These are phyloP conservation scores for Mustelus asterias DNA, from an alignment of 2,113 vertebrate genomes.

Conservation along the genomic window DNA sequence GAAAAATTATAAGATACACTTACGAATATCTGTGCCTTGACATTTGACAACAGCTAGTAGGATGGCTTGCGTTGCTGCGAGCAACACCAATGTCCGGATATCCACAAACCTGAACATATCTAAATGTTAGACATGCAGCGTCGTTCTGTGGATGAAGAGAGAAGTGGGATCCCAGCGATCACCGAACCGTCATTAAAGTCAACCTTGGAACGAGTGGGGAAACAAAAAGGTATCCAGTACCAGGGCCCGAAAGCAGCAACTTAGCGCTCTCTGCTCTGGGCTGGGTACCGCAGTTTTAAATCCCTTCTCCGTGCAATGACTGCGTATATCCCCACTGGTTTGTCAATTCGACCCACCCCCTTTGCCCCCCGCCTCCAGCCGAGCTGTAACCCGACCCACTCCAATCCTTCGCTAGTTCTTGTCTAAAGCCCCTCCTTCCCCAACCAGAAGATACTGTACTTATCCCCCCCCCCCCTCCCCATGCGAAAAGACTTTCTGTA, in stretches of 20 bases:
- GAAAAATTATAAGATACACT: slow-evolving; percentile 50
- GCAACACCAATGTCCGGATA: slow-evolving; percentile 71
- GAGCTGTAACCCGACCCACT: slow-evolving; percentile 64
- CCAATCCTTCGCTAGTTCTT: slow-evolving; percentile 59
- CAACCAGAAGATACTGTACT: slow-evolving; percentile 36
- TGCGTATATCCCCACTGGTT: slow-evolving; percentile 61
- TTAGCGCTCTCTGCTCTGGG: slow-evolving; percentile 60
- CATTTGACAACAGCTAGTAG: slow-evolving; percentile 68
- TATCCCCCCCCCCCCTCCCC: too few relatives aligned
- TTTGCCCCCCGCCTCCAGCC: slow-evolving; percentile 53
- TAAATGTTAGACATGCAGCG: slow-evolving; percentile 74
- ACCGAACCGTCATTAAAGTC: slow-evolving; percentile 56
- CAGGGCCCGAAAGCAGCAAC: slow-evolving; percentile 57
- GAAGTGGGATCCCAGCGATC: slow-evolving; percentile 50
- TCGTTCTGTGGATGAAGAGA: slow-evolving; percentile 53
- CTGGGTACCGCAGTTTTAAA: slow-evolving; percentile 67
- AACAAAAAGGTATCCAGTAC: slow-evolving; percentile 59
- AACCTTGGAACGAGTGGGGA: slow-evolving; percentile 43
- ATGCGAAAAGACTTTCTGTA: neutral
- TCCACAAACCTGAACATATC: slow-evolving; percentile 70
- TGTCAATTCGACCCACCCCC: slow-evolving; percentile 62
- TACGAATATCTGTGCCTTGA: slow-evolving; percentile 67
- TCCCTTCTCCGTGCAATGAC: slow-evolving; percentile 61
- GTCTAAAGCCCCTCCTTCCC: slow-evolving; percentile 57
- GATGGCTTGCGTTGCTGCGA: slow-evolving; percentile 63